Base-by-base conservation (phyloP, 2,888 invertebrate genomes). In the Eledona agricola region DNA sequence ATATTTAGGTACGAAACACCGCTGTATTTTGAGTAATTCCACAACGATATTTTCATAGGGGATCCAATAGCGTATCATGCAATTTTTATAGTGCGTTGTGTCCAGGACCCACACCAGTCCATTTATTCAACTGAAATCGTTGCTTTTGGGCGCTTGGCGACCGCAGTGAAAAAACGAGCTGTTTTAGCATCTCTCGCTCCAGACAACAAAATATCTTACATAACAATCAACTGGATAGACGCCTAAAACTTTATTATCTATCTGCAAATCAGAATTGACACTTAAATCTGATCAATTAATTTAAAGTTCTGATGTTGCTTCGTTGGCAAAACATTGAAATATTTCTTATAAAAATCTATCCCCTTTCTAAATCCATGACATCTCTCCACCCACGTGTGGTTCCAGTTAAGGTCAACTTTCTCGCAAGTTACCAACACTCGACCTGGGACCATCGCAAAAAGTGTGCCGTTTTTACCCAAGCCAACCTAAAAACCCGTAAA, bases 351-450 rank as follows among this genome's bases (percentile, higher is more conserved):
- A 58, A 93, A 87, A 1, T 79, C 80, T 61, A 84, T 83, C 1
- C 82, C 77, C 64, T 85, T 78, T 47, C 89, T 78, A 0, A 84
- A 85, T 0, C 77, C 79, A 72, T 90, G 87, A 67, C 83, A 74
- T 55, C 82, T 75, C 67, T 84, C 80, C 16, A 92, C 79, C 88
- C 91, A 89, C 0, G 82, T 80, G 66, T 90, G 89, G 7, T 87
- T 82, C 86, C 89, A 91, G 65, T 90, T 83, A 0, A 88, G 88
- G 52, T 92, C 84, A 43, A 88, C 81, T 66, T 86, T 83, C 70
- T 96, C 96, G 76, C 90, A 90, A 0, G 93, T 89, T 0, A 94
- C 80, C 7, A 87, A 75, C 0, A 96, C 93, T 69, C 78, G 83
- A 0, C 96, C 96, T 22, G 87, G 79, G 65, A 86, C 85, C 71